A percentile compares a stretch with the other conserved stretches of the same genome.
phyloP scores from a whole-genome alignment of 2,113 vertebrate genomes.

The Thunnus maccoyii region DNA sequence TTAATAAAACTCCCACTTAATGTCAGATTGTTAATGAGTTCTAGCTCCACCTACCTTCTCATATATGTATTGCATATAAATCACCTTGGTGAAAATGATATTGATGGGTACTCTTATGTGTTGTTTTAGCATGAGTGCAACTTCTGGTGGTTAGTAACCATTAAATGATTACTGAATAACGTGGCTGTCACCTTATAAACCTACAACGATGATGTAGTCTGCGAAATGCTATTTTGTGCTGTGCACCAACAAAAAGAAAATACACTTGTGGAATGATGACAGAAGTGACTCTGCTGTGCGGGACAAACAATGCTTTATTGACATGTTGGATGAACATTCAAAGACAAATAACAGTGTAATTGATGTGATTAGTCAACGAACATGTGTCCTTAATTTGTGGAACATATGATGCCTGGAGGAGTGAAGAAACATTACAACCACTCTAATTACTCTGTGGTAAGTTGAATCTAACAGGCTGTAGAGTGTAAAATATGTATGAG shows the following conservation, averaged over 20 bases:
- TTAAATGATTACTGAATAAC: background rate
- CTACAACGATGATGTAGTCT: background rate
- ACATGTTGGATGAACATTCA: constrained; percentile 34
- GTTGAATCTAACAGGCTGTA: background rate
- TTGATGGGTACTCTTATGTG: background rate
- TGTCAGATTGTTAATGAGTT: background rate
- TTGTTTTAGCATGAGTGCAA: background rate
- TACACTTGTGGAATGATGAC: background rate
- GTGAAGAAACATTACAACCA: background rate
- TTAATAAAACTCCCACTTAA: background rate
- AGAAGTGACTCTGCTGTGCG: background rate
- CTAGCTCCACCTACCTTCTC: constrained; percentile 39
- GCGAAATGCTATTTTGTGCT: too few species aligned
- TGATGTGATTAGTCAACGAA: background rate
- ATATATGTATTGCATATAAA: background rate
- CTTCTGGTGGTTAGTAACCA: background rate
- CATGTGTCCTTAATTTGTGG: background rate
- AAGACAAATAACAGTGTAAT: constrained; percentile 26
- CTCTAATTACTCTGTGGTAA: background rate
- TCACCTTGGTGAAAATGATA: rapidly evolving
- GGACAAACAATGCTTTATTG: constrained; percentile 65
- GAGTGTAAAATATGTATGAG: background rate
- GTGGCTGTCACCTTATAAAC: background rate
- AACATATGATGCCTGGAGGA: background rate
- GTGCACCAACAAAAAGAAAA: too few species aligned